phyloP scores from a whole-genome alignment of 2,797 vertebrate genomes.

The Hypotaenidia okinawae region DNA sequence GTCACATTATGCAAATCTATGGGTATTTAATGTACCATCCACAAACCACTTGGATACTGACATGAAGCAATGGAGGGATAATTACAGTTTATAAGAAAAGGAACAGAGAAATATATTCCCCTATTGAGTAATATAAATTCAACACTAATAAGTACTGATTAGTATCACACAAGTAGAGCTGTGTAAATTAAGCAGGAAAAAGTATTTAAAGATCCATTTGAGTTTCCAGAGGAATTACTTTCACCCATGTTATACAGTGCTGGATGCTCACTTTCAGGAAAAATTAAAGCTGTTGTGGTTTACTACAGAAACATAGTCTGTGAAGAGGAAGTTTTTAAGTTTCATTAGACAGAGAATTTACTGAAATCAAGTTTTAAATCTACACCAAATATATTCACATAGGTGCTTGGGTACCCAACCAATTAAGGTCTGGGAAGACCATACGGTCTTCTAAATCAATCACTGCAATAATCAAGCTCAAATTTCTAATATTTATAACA shows the following conservation, averaged over 20 bases:
- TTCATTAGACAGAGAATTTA: neutral
- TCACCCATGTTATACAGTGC: neutral
- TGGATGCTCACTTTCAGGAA: conserved; percentile 34
- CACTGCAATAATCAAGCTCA: neutral
- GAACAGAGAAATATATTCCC: conserved; percentile 11
- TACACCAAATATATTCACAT: neutral
- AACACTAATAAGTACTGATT: conserved; percentile 14
- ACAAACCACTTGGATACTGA: neutral
- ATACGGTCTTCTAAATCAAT: neutral
- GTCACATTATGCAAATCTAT: neutral
- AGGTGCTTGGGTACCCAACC: neutral
- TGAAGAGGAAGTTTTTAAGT: conserved; percentile 3
- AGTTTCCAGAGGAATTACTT: conserved; percentile 28
- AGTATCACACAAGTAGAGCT: neutral
- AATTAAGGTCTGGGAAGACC: neutral
- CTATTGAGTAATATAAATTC: neutral
- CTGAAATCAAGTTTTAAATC: neutral
- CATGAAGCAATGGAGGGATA: neutral
- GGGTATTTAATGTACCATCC: neutral
- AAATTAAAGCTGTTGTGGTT: conserved; percentile 31
- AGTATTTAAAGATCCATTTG: conserved; percentile 40
- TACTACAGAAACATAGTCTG: neutral
- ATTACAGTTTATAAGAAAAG: neutral
- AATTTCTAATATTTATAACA: conserved; percentile 13
- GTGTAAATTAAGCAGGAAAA: conserved; percentile 38